These are phyloP conservation scores for Tenthredo scrophulariae DNA, from an alignment of 2,888 invertebrate species.

Conservation along the genomic window DNA sequence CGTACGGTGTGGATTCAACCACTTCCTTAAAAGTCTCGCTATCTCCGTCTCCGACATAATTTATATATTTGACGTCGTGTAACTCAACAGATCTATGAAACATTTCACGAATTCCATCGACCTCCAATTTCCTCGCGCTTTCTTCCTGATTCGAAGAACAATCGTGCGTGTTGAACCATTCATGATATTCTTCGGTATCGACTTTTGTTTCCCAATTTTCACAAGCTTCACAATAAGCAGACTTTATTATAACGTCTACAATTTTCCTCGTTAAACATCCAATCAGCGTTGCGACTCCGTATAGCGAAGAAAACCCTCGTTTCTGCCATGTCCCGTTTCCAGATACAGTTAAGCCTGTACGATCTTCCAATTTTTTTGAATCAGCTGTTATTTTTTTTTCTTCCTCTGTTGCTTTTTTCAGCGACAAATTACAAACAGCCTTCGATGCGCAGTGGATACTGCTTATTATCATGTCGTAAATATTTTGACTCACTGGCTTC, in stretches of 20 bases:
- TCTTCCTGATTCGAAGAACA: constrained; percentile 53
- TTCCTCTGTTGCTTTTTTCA: constrained; percentile 39
- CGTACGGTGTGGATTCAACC: constrained; percentile 7
- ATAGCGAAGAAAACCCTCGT: constrained; percentile 40
- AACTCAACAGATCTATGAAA: constrained; percentile 53
- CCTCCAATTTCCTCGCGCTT: constrained; percentile 54
- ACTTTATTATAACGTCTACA: constrained; percentile 38
- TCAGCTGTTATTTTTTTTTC: constrained; percentile 32
- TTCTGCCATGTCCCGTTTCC: constrained; percentile 48
- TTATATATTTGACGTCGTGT: constrained; percentile 44
- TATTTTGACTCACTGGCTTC: constrained; percentile 36
- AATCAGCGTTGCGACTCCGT: constrained; percentile 21
- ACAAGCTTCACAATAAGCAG: constrained; percentile 17
- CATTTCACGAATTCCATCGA: constrained; percentile 50
- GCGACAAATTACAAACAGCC: constrained; percentile 31
- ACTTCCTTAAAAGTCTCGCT: constrained; percentile 16
- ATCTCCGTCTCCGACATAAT: constrained; percentile 40
- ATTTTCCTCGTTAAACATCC: constrained; percentile 44
- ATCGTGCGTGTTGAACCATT: constrained; percentile 52
- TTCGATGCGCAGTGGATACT: constrained; percentile 20
- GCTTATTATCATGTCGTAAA: constrained; percentile 22
- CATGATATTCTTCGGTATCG: constrained; percentile 51
- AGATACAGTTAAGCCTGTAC: constrained; percentile 37
- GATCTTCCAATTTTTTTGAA: neutral
- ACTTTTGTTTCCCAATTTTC: constrained; percentile 48